These are phyloP conservation scores for Epizoanthus stellaris DNA, from an alignment of 92 coral and sea anemone genomes.

Conservation along the genomic window DNA sequence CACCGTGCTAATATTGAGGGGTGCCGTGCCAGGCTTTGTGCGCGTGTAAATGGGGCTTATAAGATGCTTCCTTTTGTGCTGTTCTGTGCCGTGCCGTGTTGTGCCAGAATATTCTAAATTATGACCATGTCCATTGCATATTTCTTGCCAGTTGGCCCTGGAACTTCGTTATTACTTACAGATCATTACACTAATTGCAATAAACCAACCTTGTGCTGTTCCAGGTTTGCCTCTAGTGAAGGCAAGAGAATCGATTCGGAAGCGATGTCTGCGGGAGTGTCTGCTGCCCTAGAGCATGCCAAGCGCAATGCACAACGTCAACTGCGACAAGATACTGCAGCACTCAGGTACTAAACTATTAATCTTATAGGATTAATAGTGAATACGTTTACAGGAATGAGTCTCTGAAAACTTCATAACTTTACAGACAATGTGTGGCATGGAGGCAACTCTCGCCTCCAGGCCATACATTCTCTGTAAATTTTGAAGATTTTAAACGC, in stretches of 20 bases:
- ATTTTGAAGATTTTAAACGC: no score
- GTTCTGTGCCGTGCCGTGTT: no score
- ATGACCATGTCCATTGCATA: not conserved
- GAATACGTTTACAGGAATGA: no score
- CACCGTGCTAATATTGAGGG: no score
- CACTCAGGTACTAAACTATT: constrained; percentile 56
- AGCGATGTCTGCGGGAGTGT: constrained; percentile 71
- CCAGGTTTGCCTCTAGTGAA: constrained; percentile 84
- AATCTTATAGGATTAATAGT: not conserved
- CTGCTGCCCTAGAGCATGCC: constrained; percentile 74
- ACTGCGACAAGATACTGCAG: constrained; percentile 60
- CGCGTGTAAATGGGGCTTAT: no score
- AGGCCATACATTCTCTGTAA: no score
- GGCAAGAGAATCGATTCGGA: constrained; percentile 77
- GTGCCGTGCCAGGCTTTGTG: no score
- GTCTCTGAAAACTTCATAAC: no score
- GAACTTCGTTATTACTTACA: not conserved
- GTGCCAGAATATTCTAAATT: no score
- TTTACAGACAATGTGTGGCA: no score
- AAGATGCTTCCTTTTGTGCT: no score
- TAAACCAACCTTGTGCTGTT: not conserved
- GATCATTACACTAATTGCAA: not conserved
- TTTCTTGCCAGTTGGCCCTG: not conserved
- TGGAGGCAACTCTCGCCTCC: no score
- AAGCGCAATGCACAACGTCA: constrained; percentile 61